Evolutionary conservation across 2,888 invertebrate genomes (phyloP), one percentile per base, ranked within the genome.

Genomic region (Apotomis betuletana): DNA sequence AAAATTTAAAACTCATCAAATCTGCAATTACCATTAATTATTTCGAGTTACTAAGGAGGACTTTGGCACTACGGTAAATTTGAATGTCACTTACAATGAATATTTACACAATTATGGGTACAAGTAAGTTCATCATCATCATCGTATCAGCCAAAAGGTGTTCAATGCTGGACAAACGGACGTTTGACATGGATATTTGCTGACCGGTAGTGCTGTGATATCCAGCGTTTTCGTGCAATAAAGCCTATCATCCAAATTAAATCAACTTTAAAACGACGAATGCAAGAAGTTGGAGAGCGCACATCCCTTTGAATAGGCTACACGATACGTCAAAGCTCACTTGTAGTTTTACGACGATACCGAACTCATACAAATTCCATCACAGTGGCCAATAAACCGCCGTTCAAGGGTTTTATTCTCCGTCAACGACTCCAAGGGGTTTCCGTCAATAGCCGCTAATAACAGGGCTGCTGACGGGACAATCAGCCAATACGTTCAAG

Each of bases 401-500:
- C 61, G 58, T 64, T 70, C 62, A 36, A 38, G 57, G 67, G 62
- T 72, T 68, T 67, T 72, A 72, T 68, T 63, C 12, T 38, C 62
- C 67, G 27, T 71, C 67, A 67, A 63, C 58, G 54, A 54, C 58
- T 13, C 54, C 62, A 52, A 51, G 44, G 44, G 59, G 54, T 36
- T 41, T 71, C 71, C 71, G 52, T 71, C 71, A 71, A 71, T 71
- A 62, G 57, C 61, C 44, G 67, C 57, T 74, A 74, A 67, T 70
- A 64, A 65, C 63, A 64, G 52, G 55, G 51, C 15, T 59, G 57
- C 15, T 59, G 68, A 68, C 70, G 57, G 70, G 57, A 75, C 73
- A 75, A 75, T 70, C 74, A 68, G 51, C 55, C 73, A 44, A 70
- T 73, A 74, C 15, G 64, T 73, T 65, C 61, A 51, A 46, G 49